Evolutionary conservation across 2,888 invertebrate genomes (phyloP), one percentile per base, ranked within the genome.

Genomic region (Phasia obesa): DNA sequence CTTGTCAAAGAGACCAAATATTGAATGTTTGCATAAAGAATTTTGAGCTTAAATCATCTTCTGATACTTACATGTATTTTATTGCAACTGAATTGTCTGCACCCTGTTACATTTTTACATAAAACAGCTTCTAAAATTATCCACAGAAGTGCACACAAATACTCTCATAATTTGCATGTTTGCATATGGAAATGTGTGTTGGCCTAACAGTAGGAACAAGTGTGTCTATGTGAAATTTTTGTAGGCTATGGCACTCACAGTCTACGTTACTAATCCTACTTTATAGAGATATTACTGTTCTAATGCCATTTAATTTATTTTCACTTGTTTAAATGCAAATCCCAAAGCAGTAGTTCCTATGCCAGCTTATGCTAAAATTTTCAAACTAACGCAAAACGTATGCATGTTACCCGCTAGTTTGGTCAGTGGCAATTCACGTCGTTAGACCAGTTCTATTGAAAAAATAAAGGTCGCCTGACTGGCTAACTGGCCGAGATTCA

Each of bases 221-320:
- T 47, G 35, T 23, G 31, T 19, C 17, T 7, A 17, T 17, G n/a
- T 17, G 17, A 7, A 38, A 25, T 44, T 23, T 59, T 60, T 42
- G 49, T 75, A 60, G 57, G 62, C 53, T 76, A 42, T 27, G 25
- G 27, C 15, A 19, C 44, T 21, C 69, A 19, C 27, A 75, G 75
- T 81, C 70, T 70, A 71, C 47, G 76, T 62, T 49, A 73, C 47
- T 76, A 75, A 76, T 79, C 73, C 71, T 70, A 76, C 60, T 74
- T 81, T 81, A 71, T 49, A 17, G 49, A 73, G 77, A 75, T 76
- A 75, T 67, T 71, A 79, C 70, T 71, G 57, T 75, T 79, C 83
- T 83, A 83, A 83, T 83, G 60, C 83, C 83, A 75, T 79, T 83
- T 83, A 83, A 83, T 83, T 79, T 83, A 83, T 83, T 79, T 83